Base-by-base conservation (phyloP, 2,797 vertebrate genomes). In the Miichthys miiuy region DNA sequence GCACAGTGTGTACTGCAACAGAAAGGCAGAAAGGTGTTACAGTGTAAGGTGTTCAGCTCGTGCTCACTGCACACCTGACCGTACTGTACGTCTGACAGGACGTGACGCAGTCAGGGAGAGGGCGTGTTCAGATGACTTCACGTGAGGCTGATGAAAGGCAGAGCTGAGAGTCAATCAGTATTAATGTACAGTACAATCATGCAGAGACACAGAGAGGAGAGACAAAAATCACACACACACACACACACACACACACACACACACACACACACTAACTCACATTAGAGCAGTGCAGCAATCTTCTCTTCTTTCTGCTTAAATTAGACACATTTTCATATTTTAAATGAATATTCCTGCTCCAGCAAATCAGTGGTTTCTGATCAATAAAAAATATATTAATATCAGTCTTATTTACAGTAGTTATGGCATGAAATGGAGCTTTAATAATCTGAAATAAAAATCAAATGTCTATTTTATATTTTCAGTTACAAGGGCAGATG, bases 21-120 rank as follows among this genome's bases (percentile, higher is more conserved):
- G 6, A 67, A 67, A n/a, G n/a, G n/a, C 9, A 62, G 44, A 75
- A n/a, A 51, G 3, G 5, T 21, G 64, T 8, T 27, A 11, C 20
- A 56, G 30, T 62, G 17, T 9, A 18, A 30, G 46, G 62, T 66
- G 72, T 5, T 68, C 4, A 51, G 18, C 50, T 65, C 17, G 41
- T 52, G 46, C 44, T 68, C 72, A n/a, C 17, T 61, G 64, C 72
- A 60, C 67, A 78, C 41, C 66, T 77, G 41, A 70, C 72, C 80
- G 72, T 82, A 84, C 77, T 46, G 67, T 54, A 51, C 41, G 47
- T 74, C 54, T 85, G 82, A 67, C 83, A 83, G 90, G 90, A 93
- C 57, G 85, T 95, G 92, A 92, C 92, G 92, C 79, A 89, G 64
- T 5, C 41, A 67, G 82, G 80, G 34, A 9, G 34, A 38, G 89